Evolutionary conservation across 2,888 invertebrate genomes (phyloP).

Genomic region (Byasa hedistus): DNA sequence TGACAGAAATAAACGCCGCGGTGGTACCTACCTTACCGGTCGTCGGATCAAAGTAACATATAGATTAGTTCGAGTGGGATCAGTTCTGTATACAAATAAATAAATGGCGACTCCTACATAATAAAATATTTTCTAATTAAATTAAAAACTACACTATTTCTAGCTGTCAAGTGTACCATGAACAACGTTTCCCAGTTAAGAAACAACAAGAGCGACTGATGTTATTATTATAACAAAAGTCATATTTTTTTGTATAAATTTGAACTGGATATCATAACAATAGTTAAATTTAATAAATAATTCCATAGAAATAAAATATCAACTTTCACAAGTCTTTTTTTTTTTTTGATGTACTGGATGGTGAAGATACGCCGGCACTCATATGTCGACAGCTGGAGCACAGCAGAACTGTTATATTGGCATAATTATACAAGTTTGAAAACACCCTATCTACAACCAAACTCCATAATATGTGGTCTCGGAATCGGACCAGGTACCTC

Average conservation of each 20-base stretch:
- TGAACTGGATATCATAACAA: neutral
- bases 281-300: neutral
- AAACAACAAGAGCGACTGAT: neutral
- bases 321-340: too few relatives aligned
- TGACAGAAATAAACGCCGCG: too few relatives aligned
- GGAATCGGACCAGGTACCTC: too few relatives aligned
- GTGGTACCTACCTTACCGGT: too few relatives aligned
- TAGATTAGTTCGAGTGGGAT: slow-evolving; percentile 17
- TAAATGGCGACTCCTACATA: slow-evolving; percentile 25
- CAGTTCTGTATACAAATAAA: slow-evolving; percentile 18
- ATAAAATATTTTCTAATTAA: slow-evolving; percentile 14
- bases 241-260: neutral
- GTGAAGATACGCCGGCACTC: too few relatives aligned
- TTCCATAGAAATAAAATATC: neutral
- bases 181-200: neutral
- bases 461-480: too few relatives aligned
- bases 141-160: slow-evolving; percentile 10
- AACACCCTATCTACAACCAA: too few relatives aligned
- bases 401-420: too few relatives aligned
- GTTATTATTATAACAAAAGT: neutral
- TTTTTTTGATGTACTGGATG: too few relatives aligned
- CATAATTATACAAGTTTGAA: too few relatives aligned
- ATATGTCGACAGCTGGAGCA: too few relatives aligned
- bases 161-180: slow-evolving; percentile 14
- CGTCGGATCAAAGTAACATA: neutral